Base-by-base conservation (phyloP, 2,888 invertebrate species). In the Bhutanitis thaidina region DNA sequence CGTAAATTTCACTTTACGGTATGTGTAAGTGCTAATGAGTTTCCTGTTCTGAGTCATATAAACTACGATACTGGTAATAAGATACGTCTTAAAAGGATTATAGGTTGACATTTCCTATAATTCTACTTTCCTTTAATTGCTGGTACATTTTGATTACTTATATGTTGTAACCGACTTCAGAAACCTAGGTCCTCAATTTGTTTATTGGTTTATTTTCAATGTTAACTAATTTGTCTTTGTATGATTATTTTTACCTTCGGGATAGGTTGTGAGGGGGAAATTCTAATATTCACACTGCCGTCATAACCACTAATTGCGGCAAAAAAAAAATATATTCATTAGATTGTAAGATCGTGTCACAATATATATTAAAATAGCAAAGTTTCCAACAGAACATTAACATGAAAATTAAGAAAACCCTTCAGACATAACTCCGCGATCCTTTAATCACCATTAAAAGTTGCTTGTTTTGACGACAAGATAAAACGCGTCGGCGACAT, bases 401-500 rank as follows among this genome's bases (percentile, higher is more conserved):
- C 43, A 39, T 46, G 41, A 58, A 56, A 54, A 62, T 59, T 51
- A 52, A 54, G 52, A 56, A 44, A 54, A 44, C 49, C 56, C 43
- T 52, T 60, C 59, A 58, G 64, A 56, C 54, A 60, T 65, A 58
- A 63, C 65, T 50, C 34, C 44, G 40, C 55, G 57, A 61, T 53
- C 67, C 63, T 64, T 65, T 69, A 65, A 75, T 73, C 77, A 73
- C 65, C 74, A 74, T 80, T 77, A 77, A 79, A 80, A 79, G 72
- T 76, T 70, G 64, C 55, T 62, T 62, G 69, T 70, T 74, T 70
- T 67, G 67, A 65, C 64, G 69, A 65, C 68, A 69, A 74, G 80
- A 80, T 81, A 80, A 80, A 79, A 75, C 70, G 69, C 54, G 50
- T 55, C 63, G 61, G 64, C 61, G 65, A 67, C 67, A 67, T 65